These are phyloP conservation scores for Drosophila affinis DNA, from an alignment of 2,888 invertebrate species.

Conservation along the genomic window DNA sequence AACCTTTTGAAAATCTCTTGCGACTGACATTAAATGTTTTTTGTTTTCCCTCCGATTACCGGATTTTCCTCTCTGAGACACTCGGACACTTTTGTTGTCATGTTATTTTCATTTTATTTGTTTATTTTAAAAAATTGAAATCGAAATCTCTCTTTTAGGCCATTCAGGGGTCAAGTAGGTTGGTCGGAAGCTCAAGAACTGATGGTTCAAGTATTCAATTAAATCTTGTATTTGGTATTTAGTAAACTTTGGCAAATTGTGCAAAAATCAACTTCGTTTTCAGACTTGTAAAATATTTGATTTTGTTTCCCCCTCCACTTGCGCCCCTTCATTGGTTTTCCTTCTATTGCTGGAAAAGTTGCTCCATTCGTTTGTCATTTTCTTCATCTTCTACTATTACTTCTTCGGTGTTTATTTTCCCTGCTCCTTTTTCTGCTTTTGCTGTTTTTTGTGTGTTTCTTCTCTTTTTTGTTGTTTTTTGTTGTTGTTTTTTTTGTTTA, in stretches of 20 bases:
- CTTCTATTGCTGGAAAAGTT: slow-evolving; percentile 41
- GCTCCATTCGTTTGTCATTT: slow-evolving; percentile 21
- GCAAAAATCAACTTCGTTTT: neutral
- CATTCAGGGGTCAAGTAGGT: slow-evolving; percentile 18
- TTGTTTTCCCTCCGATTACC: neutral
- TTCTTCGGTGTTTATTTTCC: slow-evolving; percentile 30
- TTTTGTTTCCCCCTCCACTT: too few species aligned
- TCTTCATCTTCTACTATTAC: slow-evolving; percentile 9
- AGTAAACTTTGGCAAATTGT: neutral
- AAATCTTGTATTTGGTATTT: neutral
- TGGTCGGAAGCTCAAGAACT: neutral
- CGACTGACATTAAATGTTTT: neutral
- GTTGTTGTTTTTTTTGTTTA: slow-evolving; percentile 56
- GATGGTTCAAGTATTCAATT: neutral
- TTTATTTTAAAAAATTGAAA: slow-evolving; percentile 4
- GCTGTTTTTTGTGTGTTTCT: slow-evolving; percentile 26
- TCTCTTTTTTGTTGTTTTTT: slow-evolving; percentile 29
- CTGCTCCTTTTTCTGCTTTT: slow-evolving; percentile 40
- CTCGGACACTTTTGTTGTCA: slow-evolving; percentile 2
- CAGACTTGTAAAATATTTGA: neutral
- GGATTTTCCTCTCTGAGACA: slow-evolving; percentile 1
- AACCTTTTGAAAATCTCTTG: neutral
- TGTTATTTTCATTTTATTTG: slow-evolving; percentile 8
- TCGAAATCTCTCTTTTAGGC: slow-evolving; percentile 27
- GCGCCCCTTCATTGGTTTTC: slow-evolving; percentile 2